Percentiles rank a stretch among this genome's conserved stretches.
Conservation (phyloP, 2,113 vertebrate species). For the Ceyx melanurus region DNA sequence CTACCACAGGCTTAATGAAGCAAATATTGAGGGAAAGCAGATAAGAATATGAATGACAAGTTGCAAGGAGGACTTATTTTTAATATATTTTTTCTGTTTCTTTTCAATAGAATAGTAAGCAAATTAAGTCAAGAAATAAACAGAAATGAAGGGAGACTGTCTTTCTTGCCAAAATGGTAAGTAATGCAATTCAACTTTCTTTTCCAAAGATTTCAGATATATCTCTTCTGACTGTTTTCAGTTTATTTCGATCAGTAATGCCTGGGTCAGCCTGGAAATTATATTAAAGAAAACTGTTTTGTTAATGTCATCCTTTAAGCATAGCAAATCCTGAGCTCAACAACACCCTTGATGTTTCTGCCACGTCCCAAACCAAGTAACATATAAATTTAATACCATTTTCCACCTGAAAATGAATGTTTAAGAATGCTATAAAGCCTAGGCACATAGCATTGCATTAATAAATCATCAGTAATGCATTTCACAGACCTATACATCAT, state of each 20-base stretch:
- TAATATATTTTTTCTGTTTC: neutral
- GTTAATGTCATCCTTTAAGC: neutral
- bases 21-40: neutral
- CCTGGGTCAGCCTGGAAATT: neutral
- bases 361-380: neutral
- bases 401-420: neutral
- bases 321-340: neutral
- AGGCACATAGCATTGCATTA: neutral
- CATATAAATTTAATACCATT: neutral
- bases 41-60: neutral
- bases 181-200: neutral
- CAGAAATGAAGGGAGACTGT: conserved; percentile 83
- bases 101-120: conserved; percentile 80
- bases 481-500: neutral
- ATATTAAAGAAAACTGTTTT: neutral
- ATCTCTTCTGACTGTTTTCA: neutral
- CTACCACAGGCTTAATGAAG: neutral
- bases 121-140: conserved; percentile 89
- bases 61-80: neutral
- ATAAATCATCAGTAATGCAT: neutral
- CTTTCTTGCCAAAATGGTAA: conserved; percentile 82
- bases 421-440: neutral
- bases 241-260: neutral
- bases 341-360: neutral
- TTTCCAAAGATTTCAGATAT: neutral